phyloP scores from a whole-genome alignment of 1,140 invertebrate species.

The Anastrepha obliqua region DNA sequence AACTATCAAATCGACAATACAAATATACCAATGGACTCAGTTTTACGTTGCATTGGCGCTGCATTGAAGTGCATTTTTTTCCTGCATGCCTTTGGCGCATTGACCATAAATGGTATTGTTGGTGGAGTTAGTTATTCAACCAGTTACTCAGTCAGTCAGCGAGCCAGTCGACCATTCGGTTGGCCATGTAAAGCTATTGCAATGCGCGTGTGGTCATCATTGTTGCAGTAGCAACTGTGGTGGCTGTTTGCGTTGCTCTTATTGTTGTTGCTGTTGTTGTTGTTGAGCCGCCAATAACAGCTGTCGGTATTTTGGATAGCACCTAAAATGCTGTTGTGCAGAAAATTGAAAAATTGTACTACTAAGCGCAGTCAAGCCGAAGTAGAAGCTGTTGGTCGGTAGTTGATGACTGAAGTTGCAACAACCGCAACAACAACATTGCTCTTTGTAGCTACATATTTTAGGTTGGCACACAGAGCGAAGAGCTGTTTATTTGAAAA shows the following conservation, averaged over 20 bases:
- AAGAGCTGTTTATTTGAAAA: not conserved
- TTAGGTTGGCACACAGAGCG: no score
- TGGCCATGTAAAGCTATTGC: no score
- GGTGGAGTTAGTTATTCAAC: conserved; percentile 6
- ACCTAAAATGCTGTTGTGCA: conserved; percentile 59
- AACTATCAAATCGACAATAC: conserved; percentile 28
- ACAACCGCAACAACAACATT: not conserved
- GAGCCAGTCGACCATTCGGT: not conserved
- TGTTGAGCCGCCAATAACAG: not conserved
- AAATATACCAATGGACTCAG: conserved; percentile 31
- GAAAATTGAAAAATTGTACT: conserved; percentile 64
- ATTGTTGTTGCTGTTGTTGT: not conserved
- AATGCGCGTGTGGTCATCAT: no score
- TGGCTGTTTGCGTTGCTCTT: not conserved
- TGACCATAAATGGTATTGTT: not conserved
- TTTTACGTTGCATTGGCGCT: not conserved
- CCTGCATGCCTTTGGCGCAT: not conserved
- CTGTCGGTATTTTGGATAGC: conserved; percentile 25
- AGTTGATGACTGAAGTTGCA: not conserved
- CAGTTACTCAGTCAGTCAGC: not conserved
- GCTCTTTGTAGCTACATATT: no score
- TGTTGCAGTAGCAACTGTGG: not conserved
- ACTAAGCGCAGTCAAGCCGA: conserved; percentile 2
- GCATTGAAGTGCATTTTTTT: not conserved
- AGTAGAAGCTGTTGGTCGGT: conserved; percentile 8